These are phyloP conservation scores for Nomada fucata DNA, from an alignment of 2,888 invertebrate species.

Conservation along the genomic window DNA sequence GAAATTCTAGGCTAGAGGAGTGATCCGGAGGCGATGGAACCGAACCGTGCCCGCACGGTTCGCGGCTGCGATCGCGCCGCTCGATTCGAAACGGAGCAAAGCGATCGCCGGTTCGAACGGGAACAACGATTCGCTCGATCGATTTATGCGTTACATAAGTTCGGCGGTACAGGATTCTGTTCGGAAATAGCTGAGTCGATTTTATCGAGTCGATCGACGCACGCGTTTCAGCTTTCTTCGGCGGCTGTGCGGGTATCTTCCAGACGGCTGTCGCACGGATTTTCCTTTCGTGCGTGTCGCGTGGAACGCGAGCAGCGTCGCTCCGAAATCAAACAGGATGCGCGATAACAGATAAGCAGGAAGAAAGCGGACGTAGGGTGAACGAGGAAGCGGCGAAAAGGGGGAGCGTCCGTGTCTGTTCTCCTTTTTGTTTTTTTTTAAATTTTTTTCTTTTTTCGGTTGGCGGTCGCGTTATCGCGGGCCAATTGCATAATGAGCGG, in stretches of 20 bases:
- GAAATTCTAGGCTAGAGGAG: too few relatives aligned
- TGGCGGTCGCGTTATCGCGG: constrained; percentile 61
- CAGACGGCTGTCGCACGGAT: not conserved
- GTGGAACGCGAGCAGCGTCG: not conserved
- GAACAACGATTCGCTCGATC: too few relatives aligned
- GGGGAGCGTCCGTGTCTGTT: not conserved
- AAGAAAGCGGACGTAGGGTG: rapidly evolving
- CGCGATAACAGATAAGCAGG: not conserved
- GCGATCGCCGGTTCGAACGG: too few relatives aligned
- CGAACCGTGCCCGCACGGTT: too few relatives aligned
- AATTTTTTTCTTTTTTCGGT: constrained; percentile 26
- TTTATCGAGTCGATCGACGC: constrained; percentile 6
- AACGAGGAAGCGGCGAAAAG: not conserved
- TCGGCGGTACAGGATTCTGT: too few relatives aligned
- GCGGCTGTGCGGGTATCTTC: too few relatives aligned
- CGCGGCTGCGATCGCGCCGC: too few relatives aligned
- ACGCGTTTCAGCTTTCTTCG: not conserved
- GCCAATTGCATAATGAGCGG: constrained; percentile 76
- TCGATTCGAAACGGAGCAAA: too few relatives aligned
- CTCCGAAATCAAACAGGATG: not conserved
- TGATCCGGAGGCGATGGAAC: too few relatives aligned
- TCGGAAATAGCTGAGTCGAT: not conserved
- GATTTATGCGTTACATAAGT: too few relatives aligned
- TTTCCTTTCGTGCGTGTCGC: too few relatives aligned
- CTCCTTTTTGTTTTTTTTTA: constrained; percentile 8